Percentiles rank a stretch among this genome's conserved stretches.
Evolutionary conservation across 2,888 invertebrate species (phyloP).

Genomic region (Hyppa rectilinea): DNA sequence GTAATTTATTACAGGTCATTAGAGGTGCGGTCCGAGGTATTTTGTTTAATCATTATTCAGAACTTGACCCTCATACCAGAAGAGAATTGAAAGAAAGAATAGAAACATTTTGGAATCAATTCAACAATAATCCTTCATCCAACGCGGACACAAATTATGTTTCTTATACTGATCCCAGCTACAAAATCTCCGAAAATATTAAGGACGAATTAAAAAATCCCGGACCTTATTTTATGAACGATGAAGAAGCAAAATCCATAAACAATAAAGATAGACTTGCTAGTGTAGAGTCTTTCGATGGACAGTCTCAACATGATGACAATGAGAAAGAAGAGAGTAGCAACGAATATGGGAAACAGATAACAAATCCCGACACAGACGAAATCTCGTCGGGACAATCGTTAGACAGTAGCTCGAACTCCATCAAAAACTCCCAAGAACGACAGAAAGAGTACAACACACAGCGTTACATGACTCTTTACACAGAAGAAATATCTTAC

Average conservation of each 20-base stretch:
- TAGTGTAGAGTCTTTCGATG: background rate
- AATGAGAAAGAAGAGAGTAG: background rate
- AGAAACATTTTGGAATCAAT: slow-evolving; percentile 27
- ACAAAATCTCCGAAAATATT: background rate
- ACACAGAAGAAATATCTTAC: slow-evolving; percentile 6
- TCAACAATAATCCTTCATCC: background rate
- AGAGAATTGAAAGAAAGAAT: slow-evolving; percentile 64
- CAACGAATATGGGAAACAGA: background rate
- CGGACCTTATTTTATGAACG: background rate
- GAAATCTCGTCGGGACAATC: slow-evolving; percentile 9
- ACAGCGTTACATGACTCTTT: slow-evolving; percentile 14
- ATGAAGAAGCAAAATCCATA: no score
- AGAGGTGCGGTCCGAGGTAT: slow-evolving; percentile 67
- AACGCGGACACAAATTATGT: background rate
- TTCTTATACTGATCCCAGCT: background rate
- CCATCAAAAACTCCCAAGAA: slow-evolving; percentile 26
- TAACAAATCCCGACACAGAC: background rate
- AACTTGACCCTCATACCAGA: slow-evolving; percentile 65
- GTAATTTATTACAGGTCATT: slow-evolving; percentile 66
- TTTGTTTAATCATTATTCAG: slow-evolving; percentile 74
- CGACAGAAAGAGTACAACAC: background rate
- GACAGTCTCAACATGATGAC: background rate
- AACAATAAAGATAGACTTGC: background rate
- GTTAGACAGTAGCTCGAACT: slow-evolving; percentile 25
- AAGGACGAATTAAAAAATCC: background rate